These are phyloP conservation scores for Strix uralensis DNA, from an alignment of 2,113 vertebrate genomes.

Conservation along the genomic window DNA sequence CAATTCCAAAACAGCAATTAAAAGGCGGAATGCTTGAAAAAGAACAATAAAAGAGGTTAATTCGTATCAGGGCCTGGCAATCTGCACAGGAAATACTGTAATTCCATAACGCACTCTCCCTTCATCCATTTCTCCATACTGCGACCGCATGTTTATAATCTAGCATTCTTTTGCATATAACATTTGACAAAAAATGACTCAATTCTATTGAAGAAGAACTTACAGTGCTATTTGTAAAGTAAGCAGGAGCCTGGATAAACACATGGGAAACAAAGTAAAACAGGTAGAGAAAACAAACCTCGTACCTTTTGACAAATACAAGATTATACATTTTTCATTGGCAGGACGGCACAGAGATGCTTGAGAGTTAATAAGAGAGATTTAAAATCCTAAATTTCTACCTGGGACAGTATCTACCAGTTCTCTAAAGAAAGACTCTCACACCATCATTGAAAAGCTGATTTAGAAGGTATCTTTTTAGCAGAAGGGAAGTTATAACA, in stretches of 20 bases:
- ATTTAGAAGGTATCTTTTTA: not conserved
- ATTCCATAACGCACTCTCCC: not conserved
- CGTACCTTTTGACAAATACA: not conserved
- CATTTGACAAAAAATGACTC: not conserved
- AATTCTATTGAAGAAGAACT: not conserved
- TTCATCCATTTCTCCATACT: not conserved
- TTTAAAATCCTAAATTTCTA: not conserved
- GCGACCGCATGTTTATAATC: not conserved
- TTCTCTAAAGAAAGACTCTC: not conserved
- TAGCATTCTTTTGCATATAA: not conserved
- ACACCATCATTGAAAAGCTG: not conserved
- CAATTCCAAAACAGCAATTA: slow-evolving; percentile 59
- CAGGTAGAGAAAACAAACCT: not conserved
- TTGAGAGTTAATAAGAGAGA: not conserved
- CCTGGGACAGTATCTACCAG: not conserved
- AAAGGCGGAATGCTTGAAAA: slow-evolving; percentile 53
- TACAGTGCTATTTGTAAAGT: not conserved
- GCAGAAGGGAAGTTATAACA: not conserved
- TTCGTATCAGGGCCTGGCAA: slow-evolving; percentile 21
- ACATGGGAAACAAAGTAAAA: not conserved
- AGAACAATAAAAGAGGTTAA: slow-evolving; percentile 65
- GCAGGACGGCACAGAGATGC: not conserved
- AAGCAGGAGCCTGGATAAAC: not conserved
- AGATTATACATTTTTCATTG: not conserved
- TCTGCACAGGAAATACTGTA: slow-evolving; percentile 36